phyloP scores from a whole-genome alignment of 2,888 invertebrate species.

The Pterobdella sp. region DNA sequence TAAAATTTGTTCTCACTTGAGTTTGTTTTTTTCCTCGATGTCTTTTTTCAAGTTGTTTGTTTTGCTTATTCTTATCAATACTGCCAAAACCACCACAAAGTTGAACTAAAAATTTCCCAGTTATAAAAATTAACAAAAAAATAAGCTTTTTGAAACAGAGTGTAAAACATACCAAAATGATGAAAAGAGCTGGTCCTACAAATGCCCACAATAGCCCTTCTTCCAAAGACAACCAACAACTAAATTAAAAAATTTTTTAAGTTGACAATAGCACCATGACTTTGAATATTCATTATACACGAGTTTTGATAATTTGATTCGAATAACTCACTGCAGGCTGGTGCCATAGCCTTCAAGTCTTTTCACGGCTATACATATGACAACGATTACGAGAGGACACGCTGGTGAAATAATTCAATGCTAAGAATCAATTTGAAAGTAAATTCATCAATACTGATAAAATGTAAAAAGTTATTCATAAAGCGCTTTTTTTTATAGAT shows the following conservation, averaged over 20 bases:
- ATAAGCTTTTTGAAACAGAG: background rate
- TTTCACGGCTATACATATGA: no score
- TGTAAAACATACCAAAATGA: constrained; percentile 34
- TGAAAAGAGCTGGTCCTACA: constrained; percentile 35
- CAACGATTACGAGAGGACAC: no score
- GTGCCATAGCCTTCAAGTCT: no score
- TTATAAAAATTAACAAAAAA: background rate
- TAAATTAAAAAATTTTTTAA: constrained; percentile 9
- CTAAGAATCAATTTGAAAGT: no score
- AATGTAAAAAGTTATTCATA: no score
- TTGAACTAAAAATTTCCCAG: background rate
- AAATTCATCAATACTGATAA: no score
- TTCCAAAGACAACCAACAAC: constrained; percentile 37
- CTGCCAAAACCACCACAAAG: background rate
- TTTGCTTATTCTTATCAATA: constrained; percentile 16
- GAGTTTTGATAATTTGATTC: no score
- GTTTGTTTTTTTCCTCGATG: background rate
- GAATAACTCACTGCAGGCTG: no score
- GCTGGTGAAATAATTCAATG: no score
- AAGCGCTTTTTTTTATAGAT: no score
- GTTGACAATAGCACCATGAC: no score
- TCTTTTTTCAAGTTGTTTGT: background rate
- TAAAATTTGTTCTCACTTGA: background rate
- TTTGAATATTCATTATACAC: no score
- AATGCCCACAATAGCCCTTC: constrained; percentile 37